A percentile compares a stretch with the other conserved stretches of the same genome.
Evolutionary conservation across 2,797 vertebrate species (phyloP).

Genomic region (Salmo trutta): DNA sequence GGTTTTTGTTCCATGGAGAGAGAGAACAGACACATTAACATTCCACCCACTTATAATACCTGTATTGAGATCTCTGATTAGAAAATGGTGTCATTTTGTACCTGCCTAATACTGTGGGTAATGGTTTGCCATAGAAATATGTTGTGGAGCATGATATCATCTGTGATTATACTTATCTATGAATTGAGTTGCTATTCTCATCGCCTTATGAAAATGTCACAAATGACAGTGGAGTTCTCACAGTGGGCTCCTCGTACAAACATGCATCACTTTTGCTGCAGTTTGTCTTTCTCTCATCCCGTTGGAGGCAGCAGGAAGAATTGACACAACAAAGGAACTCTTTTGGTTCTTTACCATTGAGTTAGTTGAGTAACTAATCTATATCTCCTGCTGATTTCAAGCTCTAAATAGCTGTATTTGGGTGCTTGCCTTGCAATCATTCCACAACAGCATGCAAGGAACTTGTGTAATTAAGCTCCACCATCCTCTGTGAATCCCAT

Average conservation of each 20-base stretch:
- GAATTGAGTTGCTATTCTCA: slow-evolving; percentile 3
- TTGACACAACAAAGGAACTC: slow-evolving; percentile 42
- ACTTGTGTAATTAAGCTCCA: slow-evolving; percentile 73
- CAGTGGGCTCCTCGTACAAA: neutral
- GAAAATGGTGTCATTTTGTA: slow-evolving; percentile 4
- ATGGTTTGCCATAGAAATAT: neutral
- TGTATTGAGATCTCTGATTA: neutral
- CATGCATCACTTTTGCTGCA: neutral
- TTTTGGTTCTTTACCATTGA: slow-evolving; percentile 54
- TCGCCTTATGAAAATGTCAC: neutral
- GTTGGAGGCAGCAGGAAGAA: slow-evolving; percentile 50
- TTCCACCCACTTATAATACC: slow-evolving; percentile 56
- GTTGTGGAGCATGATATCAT: neutral
- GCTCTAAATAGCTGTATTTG: slow-evolving; percentile 44
- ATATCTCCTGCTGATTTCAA: slow-evolving; percentile 63
- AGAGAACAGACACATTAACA: slow-evolving; percentile 55
- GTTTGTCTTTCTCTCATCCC: slow-evolving; percentile 27
- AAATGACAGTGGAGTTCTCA: neutral
- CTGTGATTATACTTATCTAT: slow-evolving; percentile 1
- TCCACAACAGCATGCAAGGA: slow-evolving; percentile 65
- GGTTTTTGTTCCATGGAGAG: slow-evolving; percentile 54
- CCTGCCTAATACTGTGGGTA: neutral
- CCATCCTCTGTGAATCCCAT: slow-evolving; percentile 62
- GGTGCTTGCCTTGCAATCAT: slow-evolving; percentile 66
- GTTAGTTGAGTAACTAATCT: slow-evolving; percentile 15